Conservation (phyloP, 2,888 invertebrate genomes). For the Griposia aprilina region DNA sequence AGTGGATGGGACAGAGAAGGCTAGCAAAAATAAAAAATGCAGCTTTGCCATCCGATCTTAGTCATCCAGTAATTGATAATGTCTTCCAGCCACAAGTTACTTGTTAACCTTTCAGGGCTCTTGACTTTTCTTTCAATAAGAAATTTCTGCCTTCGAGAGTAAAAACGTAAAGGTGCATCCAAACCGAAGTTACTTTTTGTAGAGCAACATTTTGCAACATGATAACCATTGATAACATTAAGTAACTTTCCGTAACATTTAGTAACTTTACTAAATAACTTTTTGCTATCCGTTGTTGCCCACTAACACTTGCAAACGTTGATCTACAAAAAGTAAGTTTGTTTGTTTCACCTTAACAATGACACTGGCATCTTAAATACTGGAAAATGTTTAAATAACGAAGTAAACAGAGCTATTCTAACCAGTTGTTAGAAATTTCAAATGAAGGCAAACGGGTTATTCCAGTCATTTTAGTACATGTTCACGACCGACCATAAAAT, state of each 20-base stretch:
- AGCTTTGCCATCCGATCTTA: not conserved
- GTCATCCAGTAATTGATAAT: not conserved
- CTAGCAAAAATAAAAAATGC: not conserved
- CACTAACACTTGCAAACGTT: too few species aligned
- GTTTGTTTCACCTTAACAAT: not conserved
- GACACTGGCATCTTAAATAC: slow-evolving; percentile 12
- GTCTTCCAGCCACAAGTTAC: not conserved
- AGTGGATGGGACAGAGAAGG: not conserved
- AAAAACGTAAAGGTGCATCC: not conserved
- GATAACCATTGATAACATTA: too few species aligned
- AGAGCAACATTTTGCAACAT: too few species aligned
- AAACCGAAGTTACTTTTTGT: too few species aligned
- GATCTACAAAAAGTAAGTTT: too few species aligned
- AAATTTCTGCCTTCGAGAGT: not conserved
- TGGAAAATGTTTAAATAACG: not conserved
- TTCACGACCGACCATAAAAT: slow-evolving; percentile 43
- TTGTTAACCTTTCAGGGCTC: not conserved
- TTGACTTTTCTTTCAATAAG: not conserved
- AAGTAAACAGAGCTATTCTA: slow-evolving; percentile 1
- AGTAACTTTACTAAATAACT: too few species aligned
- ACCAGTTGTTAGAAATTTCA: slow-evolving; percentile 17
- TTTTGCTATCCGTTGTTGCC: too few species aligned
- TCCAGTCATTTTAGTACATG: slow-evolving; percentile 12
- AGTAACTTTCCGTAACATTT: too few species aligned
- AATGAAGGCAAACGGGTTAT: slow-evolving; percentile 39